Evolutionary conservation across 2,113 vertebrate genomes (phyloP), one percentile per base, ranked within the genome.

Genomic region (Mesocricetus auratus): DNA sequence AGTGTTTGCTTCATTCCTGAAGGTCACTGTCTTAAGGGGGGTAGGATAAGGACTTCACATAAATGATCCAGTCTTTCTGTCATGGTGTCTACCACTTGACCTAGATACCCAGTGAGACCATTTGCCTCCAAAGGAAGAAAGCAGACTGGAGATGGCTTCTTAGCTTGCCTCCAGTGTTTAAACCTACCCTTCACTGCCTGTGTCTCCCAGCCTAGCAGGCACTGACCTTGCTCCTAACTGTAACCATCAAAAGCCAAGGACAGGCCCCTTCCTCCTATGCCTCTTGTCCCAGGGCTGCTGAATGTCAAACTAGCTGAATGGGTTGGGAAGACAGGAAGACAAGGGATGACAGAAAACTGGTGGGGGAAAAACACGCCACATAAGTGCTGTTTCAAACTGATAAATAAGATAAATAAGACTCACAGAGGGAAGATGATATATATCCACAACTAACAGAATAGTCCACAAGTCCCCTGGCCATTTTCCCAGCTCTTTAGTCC

Each of bases 121-220:
- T 31, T 5, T 15, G 47, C 26, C 12, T 42, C 86, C 42, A 62
- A 33, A 39, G 26, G 9, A 36, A 86, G n/a, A 16, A 86, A 82
- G 9, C 0, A 3, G 26, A 4, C 29, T 31, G 19, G 11, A 8
- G 31, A 5, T 36, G 22, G 53, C 19, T 36, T 50, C 11, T 0
- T 7, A n/a, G 64, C 45, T 31, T 74, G 7, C 8, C 22, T 42
- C 53, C 7, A 19, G 53, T 11, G 4, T 29, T 42, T 12, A 42
- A 1, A 9, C 79, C 5, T 47, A 7, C 64, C 58, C 29, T 5
- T 6, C 3, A 0, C 21, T 56, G 19, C 3, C 22, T 42, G 77
- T 47, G 7, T 31, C 8, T 50, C 17, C 36, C 5, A 13, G 24
- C n/a, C 60, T 29, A 15, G n/a, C 45, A 26, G 42, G 47, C 19